phyloP scores from a whole-genome alignment of 2,797 vertebrate species.

The Acanthurus lineatus region DNA sequence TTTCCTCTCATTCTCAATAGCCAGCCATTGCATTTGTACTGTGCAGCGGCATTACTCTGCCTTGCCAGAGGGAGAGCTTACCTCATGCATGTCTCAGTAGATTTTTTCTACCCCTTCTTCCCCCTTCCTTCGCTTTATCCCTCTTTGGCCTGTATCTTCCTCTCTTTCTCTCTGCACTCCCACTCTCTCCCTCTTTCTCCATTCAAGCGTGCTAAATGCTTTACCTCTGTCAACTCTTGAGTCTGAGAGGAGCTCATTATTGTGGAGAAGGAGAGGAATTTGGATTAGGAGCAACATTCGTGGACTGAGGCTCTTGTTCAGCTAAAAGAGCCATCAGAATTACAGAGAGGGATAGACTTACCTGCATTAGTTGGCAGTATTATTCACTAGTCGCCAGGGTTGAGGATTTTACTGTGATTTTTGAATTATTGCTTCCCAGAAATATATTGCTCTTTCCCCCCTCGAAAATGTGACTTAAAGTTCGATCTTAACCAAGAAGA shows the following conservation, averaged over 20 bases:
- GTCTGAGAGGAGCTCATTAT: slow-evolving; percentile 80
- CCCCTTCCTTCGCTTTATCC: slow-evolving; percentile 59
- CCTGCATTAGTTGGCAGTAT: slow-evolving; percentile 36
- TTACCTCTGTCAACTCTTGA: slow-evolving; percentile 78
- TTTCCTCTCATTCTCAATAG: slow-evolving; percentile 56
- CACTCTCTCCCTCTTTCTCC: slow-evolving; percentile 60
- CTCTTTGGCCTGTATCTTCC: slow-evolving; percentile 65
- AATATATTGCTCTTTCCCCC: not conserved
- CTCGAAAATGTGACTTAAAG: not conserved
- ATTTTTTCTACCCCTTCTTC: slow-evolving; percentile 38
- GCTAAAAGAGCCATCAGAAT: slow-evolving; percentile 75
- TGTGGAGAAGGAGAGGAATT: slow-evolving; percentile 77
- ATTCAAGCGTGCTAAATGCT: slow-evolving; percentile 78
- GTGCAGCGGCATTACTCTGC: slow-evolving; percentile 52
- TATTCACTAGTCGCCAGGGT: slow-evolving; percentile 27
- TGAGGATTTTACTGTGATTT: slow-evolving; percentile 20
- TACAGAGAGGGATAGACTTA: slow-evolving; percentile 36
- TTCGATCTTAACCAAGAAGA: not conserved
- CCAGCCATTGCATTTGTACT: slow-evolving; percentile 57
- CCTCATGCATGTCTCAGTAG: slow-evolving; percentile 74
- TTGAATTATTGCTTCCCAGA: slow-evolving; percentile 25
- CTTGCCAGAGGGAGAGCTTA: slow-evolving; percentile 80
- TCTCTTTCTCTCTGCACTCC: slow-evolving; percentile 53
- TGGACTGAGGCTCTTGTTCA: slow-evolving; percentile 73
- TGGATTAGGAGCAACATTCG: slow-evolving; percentile 80